Evolutionary conservation across 1,140 invertebrate genomes (phyloP), one percentile per base, ranked within the genome.

Genomic region (Chironomus tepperi): DNA sequence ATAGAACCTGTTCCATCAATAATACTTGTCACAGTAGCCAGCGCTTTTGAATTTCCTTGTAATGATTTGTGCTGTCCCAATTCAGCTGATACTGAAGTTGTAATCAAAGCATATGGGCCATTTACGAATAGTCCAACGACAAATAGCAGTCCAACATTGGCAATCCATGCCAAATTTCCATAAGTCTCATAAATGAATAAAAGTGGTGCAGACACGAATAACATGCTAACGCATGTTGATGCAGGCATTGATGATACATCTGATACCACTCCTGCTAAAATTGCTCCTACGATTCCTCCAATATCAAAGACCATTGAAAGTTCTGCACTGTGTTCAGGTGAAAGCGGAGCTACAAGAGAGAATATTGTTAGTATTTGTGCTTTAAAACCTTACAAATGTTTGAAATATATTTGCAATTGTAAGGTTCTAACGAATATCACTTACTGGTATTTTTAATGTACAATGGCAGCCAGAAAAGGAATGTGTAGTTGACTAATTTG

Each of bases 401-500:
- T 73, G 3, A 73, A 15, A n/a, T n/a, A n/a, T 10, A 3, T 34
- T 34, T 34, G 24, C 24, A 34, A 34, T 34, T 34, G 24, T 34
- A 34, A 34, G 24, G 24, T 34, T 34, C 8, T n/a, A n/a, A 34
- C 24, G 43, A 64, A 43, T 67, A 72, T 64, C n/a, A 88, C 88
- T 90, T 81, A 97, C 95, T 93, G 76, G 92, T 92, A 74, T 86
- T 84, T 73, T 89, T 88, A 74, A 99, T 95, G 78, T 98, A 98
- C 15, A 90, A 83, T 72, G 97, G 97, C 77, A 99, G 85, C 96
- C 97, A 99, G 81, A 93, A 98, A 10, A 98, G 87, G 84, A 98
- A 98, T 75, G 96, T 98, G 80, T 99, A 98, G 80, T 93, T 96
- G 74, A 98, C 96, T 7, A 98, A 86, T 84, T 98, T 99, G n/a